phyloP scores from a whole-genome alignment of 2,888 invertebrate species.

The Philereme transversata region DNA sequence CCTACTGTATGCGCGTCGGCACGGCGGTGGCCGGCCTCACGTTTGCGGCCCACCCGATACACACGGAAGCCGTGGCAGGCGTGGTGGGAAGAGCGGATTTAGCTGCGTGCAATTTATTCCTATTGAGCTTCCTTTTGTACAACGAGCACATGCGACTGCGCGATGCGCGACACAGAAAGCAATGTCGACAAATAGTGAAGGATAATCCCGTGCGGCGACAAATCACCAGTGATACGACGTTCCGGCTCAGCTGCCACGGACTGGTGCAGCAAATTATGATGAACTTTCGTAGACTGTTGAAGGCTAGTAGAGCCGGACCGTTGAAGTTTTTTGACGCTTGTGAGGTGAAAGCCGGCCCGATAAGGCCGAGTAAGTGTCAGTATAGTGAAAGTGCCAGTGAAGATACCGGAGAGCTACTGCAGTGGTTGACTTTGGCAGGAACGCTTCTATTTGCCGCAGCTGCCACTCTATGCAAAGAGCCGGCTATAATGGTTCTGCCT shows the following conservation, averaged over 20 bases:
- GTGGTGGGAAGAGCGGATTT: conserved; percentile 98
- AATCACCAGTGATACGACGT: conserved; percentile 62
- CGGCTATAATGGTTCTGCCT: conserved; percentile 95
- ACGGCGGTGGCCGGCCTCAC: conserved; percentile 91
- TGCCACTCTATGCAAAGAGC: conserved; percentile 97
- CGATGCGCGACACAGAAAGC: conserved; percentile 71
- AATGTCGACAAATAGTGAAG: conserved; percentile 65
- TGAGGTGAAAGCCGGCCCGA: conserved; percentile 59
- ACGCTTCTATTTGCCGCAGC: conserved; percentile 88
- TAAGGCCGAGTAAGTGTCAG: conserved; percentile 68
- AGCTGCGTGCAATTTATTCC: conserved; percentile 95
- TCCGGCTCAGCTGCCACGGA: conserved; percentile 74
- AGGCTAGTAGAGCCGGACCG: conserved; percentile 71
- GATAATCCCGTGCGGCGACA: conserved; percentile 58
- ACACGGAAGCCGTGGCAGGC: conserved; percentile 98
- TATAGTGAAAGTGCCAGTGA: conserved; percentile 73
- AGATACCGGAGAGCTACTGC: conserved; percentile 72
- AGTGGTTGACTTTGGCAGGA: conserved; percentile 84
- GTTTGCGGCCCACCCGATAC: conserved; percentile 97
- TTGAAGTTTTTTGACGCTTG: conserved; percentile 67
- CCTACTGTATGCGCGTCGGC: conserved; percentile 85
- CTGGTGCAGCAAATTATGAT: conserved; percentile 74
- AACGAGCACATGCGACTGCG: conserved; percentile 89
- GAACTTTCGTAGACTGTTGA: conserved; percentile 70
- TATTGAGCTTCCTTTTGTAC: conserved; percentile 94